Evolutionary conservation across 2,888 invertebrate genomes (phyloP).

Genomic region (Drosophila testacea): DNA sequence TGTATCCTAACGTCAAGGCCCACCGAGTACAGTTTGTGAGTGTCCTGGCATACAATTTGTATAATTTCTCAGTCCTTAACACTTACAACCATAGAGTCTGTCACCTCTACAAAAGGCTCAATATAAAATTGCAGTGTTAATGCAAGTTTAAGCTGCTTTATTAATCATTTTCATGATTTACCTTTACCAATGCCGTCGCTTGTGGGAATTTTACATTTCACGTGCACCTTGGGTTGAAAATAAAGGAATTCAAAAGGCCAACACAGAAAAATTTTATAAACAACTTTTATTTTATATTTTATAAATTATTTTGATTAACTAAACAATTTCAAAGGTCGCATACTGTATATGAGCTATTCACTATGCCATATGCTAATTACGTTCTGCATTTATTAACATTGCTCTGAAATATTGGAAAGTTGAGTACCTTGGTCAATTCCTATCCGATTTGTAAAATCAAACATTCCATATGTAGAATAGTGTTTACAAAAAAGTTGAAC

Average conservation of each 20-base stretch:
- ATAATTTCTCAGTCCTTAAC: conserved; percentile 54
- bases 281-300: not conserved
- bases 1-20: conserved; percentile 8
- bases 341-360: no score
- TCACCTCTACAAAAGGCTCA: conserved; percentile 16
- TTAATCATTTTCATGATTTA: conserved; percentile 74
- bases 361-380: no score
- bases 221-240: conserved; percentile 1
- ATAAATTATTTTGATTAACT: not conserved
- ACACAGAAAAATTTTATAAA: not conserved
- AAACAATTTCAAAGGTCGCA: not conserved
- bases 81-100: conserved; percentile 20
- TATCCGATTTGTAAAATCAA: no score
- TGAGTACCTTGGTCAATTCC: no score
- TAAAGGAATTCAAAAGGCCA: not conserved
- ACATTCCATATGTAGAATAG: no score
- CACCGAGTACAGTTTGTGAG: conserved; percentile 22
- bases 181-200: conserved; percentile 32
- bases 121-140: conserved; percentile 73
- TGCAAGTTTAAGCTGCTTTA: conserved; percentile 76
- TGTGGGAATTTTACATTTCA: conserved; percentile 17
- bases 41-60: conserved; percentile 60
- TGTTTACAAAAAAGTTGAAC: no score
- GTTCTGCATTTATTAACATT: no score
- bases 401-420: no score